Conservation (phyloP, 1,140 invertebrate species). For the Plutomurus gul region DNA sequence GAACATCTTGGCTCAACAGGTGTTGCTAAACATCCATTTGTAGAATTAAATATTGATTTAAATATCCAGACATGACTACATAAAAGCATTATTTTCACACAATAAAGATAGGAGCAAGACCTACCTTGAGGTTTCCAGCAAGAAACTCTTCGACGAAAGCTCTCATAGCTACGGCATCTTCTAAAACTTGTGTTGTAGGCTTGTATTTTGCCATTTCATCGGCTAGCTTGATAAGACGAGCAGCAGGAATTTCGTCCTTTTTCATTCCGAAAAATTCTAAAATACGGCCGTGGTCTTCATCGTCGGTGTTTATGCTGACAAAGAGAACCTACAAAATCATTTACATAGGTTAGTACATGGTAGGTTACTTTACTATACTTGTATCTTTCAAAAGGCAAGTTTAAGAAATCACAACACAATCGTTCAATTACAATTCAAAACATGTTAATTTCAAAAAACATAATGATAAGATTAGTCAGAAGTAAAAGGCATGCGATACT, state of each 20-base stretch:
- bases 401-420: too few species aligned
- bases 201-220: slow-evolving; percentile 99
- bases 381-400: background rate
- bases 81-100: slow-evolving; percentile 1
- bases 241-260: slow-evolving; percentile 85
- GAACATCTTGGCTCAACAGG: slow-evolving; percentile 88
- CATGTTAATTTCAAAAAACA: too few species aligned
- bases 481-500: background rate
- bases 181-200: slow-evolving; percentile 69
- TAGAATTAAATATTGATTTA: too few species aligned
- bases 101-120: background rate
- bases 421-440: too few species aligned
- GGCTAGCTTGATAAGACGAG: slow-evolving; percentile 90
- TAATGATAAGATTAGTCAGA: too few species aligned
- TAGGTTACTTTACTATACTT: background rate
- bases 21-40: slow-evolving; percentile 67
- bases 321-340: slow-evolving; percentile 72
- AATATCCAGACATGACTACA: too few species aligned
- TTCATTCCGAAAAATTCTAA: slow-evolving; percentile 99
- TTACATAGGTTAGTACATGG: slow-evolving; percentile 20
- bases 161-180: slow-evolving; percentile 64
- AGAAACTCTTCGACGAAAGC: slow-evolving; percentile 86
- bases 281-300: slow-evolving; percentile 95
- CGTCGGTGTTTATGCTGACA: slow-evolving; percentile 92
- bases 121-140: slow-evolving; percentile 84